Base-by-base conservation (phyloP, 2,888 invertebrate genomes). In the Apamea crenata region DNA sequence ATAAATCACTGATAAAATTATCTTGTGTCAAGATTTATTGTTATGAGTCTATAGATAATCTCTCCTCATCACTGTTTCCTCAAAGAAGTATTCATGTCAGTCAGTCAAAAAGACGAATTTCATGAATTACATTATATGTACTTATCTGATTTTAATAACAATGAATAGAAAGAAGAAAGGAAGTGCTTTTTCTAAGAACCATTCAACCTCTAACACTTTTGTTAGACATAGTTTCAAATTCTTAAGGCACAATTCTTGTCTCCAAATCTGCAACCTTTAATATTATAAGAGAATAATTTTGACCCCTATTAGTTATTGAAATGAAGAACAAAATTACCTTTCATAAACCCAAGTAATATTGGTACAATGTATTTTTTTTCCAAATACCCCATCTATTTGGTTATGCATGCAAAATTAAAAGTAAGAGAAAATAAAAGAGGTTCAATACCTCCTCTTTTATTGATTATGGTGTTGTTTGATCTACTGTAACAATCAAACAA, bases 1-100 rank as follows among this genome's bases (percentile, higher is more conserved):
- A 91, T 91, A 87, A 85, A 91, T 91, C 91, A 91, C 73, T 88
- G 89, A 90, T 90, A 86, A 80, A 81, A 82, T 73, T 85, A 90
- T 90, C 89, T 86, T 44, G 47, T 87, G 87, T 86, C 89, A 88
- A 87, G 84, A 88, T 88, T 86, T 86, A 83, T 81, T 74, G 44
- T 25, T 25, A 56, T 53, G 47, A 73, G 78, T 83, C 66, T 78
- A 78, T 44, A 77, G 84, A 85, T 86, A 78, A 84, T 80, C 65
- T 72, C 25, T 44, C 2, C 8, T 74, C 63, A 74, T 63, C 73
- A 74, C 71, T 66, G 44, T 25, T 44, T 63, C 76, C 40, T 77
- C n/a, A 77, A 77, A 70, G 50, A 80, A 78, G 47, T 67, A 75
- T 84, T 83, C 56, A n/a, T 56, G 56, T 12, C 25, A n/a, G 56